These are phyloP conservation scores for Craseonycteris thonglongyai DNA, from an alignment of 2,113 vertebrate genomes.

Conservation along the genomic window DNA sequence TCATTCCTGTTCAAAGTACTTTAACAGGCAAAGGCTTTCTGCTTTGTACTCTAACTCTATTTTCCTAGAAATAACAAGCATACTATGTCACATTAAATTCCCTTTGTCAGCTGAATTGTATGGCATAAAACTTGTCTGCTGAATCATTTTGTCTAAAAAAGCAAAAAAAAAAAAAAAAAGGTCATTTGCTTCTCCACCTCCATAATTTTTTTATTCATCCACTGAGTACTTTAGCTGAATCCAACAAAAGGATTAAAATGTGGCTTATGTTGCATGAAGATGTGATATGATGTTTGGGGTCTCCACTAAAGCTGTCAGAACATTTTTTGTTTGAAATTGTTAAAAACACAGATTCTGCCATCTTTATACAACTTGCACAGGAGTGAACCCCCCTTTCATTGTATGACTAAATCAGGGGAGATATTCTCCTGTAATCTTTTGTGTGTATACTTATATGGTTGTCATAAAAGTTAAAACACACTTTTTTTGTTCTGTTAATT, in stretches of 20 bases:
- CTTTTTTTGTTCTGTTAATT: not conserved
- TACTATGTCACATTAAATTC: not conserved
- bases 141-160: constrained; percentile 37
- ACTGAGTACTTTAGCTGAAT: not conserved
- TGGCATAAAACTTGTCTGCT: not conserved
- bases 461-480: not conserved
- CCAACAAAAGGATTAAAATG: not conserved
- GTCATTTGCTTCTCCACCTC: constrained; percentile 32
- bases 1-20: constrained; percentile 28
- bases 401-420: too few species aligned
- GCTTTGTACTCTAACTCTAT: not conserved
- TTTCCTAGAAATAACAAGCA: constrained; percentile 43
- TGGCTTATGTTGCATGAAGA: not conserved
- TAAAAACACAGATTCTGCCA: not conserved
- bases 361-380: not conserved
- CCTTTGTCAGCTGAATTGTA: constrained; percentile 20
- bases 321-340: not conserved
- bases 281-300: not conserved
- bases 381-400: too few species aligned
- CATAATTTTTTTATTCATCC: constrained; percentile 34
- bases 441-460: not conserved
- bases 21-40: constrained; percentile 16
- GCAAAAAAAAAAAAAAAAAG: constrained; percentile 11
- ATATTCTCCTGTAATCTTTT: not conserved
- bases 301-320: not conserved